These are phyloP conservation scores for Vannuccia rotundouncinata DNA, from an alignment of 2,888 invertebrate species.

Conservation along the genomic window DNA sequence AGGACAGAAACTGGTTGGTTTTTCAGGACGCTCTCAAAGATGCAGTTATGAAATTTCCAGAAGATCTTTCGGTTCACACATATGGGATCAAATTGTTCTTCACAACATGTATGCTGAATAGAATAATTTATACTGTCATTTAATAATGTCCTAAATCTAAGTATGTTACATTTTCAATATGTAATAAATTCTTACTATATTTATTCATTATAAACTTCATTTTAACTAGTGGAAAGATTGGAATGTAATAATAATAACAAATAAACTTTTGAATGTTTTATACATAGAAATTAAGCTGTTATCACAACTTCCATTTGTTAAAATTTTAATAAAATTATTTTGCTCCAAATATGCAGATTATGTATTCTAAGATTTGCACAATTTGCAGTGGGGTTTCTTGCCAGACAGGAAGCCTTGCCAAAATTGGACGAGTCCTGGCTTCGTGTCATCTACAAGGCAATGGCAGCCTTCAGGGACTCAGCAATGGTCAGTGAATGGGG, in stretches of 20 bases:
- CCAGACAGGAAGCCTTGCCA: background rate
- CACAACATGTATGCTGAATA: background rate
- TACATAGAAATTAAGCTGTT: too few species aligned
- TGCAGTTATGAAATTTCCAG: slow-evolving; percentile 6
- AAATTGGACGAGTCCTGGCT: background rate
- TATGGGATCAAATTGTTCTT: slow-evolving; percentile 3
- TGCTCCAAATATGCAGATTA: too few species aligned
- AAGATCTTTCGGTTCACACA: background rate
- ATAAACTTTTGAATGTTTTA: too few species aligned
- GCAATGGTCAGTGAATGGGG: slow-evolving; percentile 4
- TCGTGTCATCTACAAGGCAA: slow-evolving; percentile 10
- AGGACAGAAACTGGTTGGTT: background rate
- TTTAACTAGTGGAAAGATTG: too few species aligned
- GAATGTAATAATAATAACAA: too few species aligned
- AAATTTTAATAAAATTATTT: too few species aligned
- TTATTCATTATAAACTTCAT: too few species aligned
- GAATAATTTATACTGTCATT: background rate
- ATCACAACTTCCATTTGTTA: too few species aligned
- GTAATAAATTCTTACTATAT: too few species aligned
- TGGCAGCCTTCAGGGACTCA: background rate
- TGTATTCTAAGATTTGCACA: too few species aligned
- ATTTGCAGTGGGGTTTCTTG: background rate
- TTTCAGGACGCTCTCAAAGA: background rate
- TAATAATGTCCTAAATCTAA: too few species aligned
- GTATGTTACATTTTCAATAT: too few species aligned